Evolutionary conservation across 92 coral and sea anemone species (phyloP).

Genomic region (Metridium senile): DNA sequence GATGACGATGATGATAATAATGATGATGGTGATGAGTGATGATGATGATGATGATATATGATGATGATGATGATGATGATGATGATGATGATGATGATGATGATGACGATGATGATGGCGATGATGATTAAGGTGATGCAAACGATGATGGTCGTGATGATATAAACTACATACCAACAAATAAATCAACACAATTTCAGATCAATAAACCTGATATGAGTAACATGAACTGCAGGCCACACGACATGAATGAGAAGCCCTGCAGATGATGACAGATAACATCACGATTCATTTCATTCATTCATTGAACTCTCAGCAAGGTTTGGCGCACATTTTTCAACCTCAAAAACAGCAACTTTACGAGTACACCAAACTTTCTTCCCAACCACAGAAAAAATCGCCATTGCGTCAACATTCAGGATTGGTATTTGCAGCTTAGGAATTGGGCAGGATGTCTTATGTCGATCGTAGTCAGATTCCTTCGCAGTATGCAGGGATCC

Average conservation of each 20-base stretch:
- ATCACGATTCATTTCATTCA: not conserved
- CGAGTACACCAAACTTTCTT: not conserved
- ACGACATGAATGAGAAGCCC: not conserved
- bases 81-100: too few relatives aligned
- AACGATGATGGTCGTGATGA: too few relatives aligned
- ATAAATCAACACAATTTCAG: not conserved
- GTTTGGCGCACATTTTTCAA: not conserved
- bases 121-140: too few relatives aligned
- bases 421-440: not conserved
- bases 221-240: not conserved
- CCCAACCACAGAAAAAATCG: not conserved
- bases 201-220: not conserved
- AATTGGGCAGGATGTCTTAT: not conserved
- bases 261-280: not conserved
- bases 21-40: too few relatives aligned
- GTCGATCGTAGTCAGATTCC: not conserved
- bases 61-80: too few relatives aligned
- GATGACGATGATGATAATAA: too few relatives aligned
- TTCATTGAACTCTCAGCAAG: not conserved
- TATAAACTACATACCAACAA: not conserved
- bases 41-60: too few relatives aligned
- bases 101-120: too few relatives aligned
- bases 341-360: not conserved
- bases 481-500: not conserved
- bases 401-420: not conserved